phyloP scores from a whole-genome alignment of 2,113 vertebrate species.

The Cygnus atratus region DNA sequence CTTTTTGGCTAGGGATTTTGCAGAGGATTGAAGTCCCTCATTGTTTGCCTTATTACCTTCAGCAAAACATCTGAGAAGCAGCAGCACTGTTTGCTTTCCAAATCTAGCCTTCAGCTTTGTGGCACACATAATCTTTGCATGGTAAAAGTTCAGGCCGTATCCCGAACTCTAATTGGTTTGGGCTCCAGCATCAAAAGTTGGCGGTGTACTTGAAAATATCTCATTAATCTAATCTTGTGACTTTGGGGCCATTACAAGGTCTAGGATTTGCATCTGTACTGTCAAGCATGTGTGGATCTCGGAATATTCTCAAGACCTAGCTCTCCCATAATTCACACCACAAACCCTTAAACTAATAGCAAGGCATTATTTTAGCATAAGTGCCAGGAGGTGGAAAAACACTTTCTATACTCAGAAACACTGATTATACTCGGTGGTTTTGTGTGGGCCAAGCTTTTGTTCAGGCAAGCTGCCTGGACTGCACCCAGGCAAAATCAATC shows the following conservation, averaged over 20 bases:
- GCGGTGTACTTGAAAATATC: neutral
- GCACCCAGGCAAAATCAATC: slow-evolving; percentile 42
- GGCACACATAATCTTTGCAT: neutral
- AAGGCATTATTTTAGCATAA: neutral
- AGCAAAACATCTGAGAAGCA: slow-evolving; percentile 16
- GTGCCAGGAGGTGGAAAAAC: slow-evolving; percentile 17
- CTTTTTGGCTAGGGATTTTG: neutral
- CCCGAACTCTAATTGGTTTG: neutral
- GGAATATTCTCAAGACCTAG: neutral
- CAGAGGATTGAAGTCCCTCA: neutral
- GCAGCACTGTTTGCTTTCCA: neutral
- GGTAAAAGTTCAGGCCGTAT: slow-evolving; percentile 28
- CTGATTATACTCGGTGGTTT: slow-evolving; percentile 12
- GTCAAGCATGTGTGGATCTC: neutral
- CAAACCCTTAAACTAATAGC: slow-evolving; percentile 10
- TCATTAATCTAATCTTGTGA: slow-evolving; percentile 24
- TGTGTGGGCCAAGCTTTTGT: slow-evolving; percentile 43
- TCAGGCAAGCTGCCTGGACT: slow-evolving; percentile 29
- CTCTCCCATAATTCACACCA: neutral
- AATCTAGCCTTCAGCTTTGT: slow-evolving; percentile 29
- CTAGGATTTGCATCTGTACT: slow-evolving; percentile 14
- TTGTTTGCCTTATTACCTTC: slow-evolving; percentile 13
- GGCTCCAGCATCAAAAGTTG: slow-evolving; percentile 38
- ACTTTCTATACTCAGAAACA: neutral
- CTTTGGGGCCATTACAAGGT: neutral